These are phyloP conservation scores for Dipodomys stephensi DNA, from an alignment of 2,113 vertebrate genomes.

Conservation along the genomic window DNA sequence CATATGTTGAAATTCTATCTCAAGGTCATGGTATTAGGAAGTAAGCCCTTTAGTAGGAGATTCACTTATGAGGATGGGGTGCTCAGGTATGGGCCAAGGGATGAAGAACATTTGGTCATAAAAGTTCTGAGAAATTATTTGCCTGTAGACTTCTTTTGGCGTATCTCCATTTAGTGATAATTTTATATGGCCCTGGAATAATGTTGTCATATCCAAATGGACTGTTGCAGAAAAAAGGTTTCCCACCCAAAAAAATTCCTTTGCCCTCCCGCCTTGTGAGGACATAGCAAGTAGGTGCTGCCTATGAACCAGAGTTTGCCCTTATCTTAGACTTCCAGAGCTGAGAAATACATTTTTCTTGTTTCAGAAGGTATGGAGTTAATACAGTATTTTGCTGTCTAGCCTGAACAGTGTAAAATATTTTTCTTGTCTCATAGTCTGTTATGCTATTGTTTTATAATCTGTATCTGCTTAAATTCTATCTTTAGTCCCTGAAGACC, in stretches of 20 bases:
- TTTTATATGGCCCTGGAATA: too few species aligned
- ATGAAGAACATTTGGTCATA: too few species aligned
- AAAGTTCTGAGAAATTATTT: too few species aligned
- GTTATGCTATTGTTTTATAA: background rate
- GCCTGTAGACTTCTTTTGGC: too few species aligned
- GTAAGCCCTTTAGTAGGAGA: background rate
- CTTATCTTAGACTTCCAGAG: slow-evolving; percentile 1
- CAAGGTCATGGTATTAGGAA: background rate
- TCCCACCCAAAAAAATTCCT: background rate
- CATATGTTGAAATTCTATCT: background rate
- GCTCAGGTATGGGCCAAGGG: too few species aligned
- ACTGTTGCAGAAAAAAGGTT: too few species aligned
- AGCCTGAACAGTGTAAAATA: background rate
- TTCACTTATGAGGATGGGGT: background rate
- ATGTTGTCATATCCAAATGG: too few species aligned
- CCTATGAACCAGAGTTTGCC: background rate
- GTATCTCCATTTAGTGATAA: too few species aligned
- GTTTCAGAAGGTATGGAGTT: background rate
- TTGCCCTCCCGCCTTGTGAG: background rate
- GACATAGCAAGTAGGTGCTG: background rate
- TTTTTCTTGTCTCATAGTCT: background rate
- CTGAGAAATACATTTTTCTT: background rate
- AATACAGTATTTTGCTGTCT: background rate
- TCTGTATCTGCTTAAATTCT: background rate
- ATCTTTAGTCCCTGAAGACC: background rate